Conservation (phyloP, 1,140 invertebrate species). For the Drosophila sturtevanti region DNA sequence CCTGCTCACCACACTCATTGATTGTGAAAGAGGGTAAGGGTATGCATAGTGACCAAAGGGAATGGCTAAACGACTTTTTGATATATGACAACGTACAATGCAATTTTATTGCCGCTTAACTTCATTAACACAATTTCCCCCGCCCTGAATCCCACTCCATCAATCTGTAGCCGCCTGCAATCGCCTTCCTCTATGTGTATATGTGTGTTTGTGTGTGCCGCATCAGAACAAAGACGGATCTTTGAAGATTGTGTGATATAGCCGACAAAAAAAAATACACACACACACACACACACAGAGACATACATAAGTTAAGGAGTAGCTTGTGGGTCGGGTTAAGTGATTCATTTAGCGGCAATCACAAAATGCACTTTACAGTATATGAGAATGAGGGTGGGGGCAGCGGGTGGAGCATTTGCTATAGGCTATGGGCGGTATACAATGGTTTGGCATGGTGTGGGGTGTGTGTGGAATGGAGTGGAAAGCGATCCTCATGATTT, state of each 20-base stretch:
- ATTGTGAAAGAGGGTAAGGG: conserved; percentile 4
- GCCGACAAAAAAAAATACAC: conserved; percentile 61
- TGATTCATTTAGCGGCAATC: conserved; percentile 79
- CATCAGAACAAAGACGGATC: conserved; percentile 63
- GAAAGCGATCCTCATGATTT: conserved; percentile 66
- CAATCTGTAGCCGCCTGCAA: neutral
- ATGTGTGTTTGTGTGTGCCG: too few relatives aligned
- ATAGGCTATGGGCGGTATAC: neutral
- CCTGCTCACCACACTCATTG: too few relatives aligned
- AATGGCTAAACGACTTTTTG: conserved; percentile 56
- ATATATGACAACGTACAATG: conserved; percentile 66
- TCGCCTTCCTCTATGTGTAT: conserved; percentile 22
- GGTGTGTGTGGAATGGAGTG: conserved; percentile 10
- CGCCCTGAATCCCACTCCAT: neutral
- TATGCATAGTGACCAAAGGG: neutral
- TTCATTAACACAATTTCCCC: conserved; percentile 65
- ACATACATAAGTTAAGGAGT: conserved; percentile 34
- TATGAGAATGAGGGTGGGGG: neutral
- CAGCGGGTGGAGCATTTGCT: neutral
- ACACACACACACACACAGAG: too few relatives aligned
- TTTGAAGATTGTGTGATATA: conserved; percentile 75
- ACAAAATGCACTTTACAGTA: conserved; percentile 74
- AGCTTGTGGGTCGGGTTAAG: conserved; percentile 61
- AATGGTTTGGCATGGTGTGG: too few relatives aligned
- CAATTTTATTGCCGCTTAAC: conserved; percentile 79